These are phyloP conservation scores for Gobio gobio DNA, from an alignment of 2,113 vertebrate genomes.

Conservation along the genomic window DNA sequence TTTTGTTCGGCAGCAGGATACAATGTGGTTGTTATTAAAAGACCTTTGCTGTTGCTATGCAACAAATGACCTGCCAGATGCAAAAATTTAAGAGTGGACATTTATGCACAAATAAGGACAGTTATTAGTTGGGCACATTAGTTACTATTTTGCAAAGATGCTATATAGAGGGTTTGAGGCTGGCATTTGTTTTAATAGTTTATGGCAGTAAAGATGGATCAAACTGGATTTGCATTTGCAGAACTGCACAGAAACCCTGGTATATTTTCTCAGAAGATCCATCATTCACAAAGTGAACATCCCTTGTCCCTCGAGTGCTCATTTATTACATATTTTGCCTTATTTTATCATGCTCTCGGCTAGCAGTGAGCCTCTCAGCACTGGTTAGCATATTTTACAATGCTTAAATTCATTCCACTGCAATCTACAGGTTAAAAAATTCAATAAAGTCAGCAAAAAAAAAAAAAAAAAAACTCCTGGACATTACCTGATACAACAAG, in stretches of 20 bases:
- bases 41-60: conserved; percentile 30
- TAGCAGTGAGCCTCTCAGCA: neutral
- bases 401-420: neutral
- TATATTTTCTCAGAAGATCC: neutral
- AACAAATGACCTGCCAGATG: conserved; percentile 32
- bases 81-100: neutral
- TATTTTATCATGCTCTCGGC: neutral
- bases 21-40: conserved; percentile 23
- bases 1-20: neutral
- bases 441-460: neutral
- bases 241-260: neutral
- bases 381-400: neutral
- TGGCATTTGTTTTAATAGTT: neutral
- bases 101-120: conserved; percentile 26
- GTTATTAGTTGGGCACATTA: conserved; percentile 11
- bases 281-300: neutral
- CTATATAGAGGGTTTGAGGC: neutral
- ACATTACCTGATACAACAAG: neutral
- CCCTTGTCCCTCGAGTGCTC: neutral
- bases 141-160: neutral
- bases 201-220: neutral
- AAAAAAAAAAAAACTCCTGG: neutral
- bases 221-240: neutral
- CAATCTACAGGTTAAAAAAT: neutral
- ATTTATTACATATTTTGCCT: conserved; percentile 19